Base-by-base conservation (phyloP, 2,888 invertebrate genomes). In the Drosophila kambysellisi region DNA sequence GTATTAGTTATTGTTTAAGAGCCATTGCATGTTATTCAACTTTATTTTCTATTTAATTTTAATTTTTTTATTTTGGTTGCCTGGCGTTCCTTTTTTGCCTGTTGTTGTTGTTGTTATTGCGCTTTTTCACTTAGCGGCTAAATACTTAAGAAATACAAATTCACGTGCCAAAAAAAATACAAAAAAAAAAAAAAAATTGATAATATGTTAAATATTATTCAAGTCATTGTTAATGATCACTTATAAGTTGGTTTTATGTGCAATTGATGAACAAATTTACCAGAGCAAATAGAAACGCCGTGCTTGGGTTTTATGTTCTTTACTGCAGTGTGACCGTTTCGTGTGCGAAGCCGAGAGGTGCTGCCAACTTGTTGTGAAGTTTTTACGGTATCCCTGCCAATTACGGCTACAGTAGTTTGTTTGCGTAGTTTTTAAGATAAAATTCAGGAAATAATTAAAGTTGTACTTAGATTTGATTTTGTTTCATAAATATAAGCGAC, bases 161-260 rank as follows among this genome's bases (percentile, higher is more conserved):
- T 85, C 89, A 86, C 85, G 87, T 86, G 86, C 80, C 51, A 84
- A 85, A 90, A 85, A 85, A 84, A 89, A 70, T 58, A 51, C 46
- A 74, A 70, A 87, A 87, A 74, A 88, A 85, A 79, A 75, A 63
- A 68, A 75, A 63, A 80, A 59, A 33, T n/a, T 60, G 57, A 9
- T 57, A 63, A 33, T 59, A 61, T 57, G 67, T 70, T 63, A 53
- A 57, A 58, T 53, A 68, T 77, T 79, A 78, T 83, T 84, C 72
- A 84, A 84, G 76, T 79, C 90, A 84, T 84, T 68, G 60, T 84
- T 17, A 72, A 57, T 74, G 67, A 56, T 60, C 79, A 79, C 79
- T 74, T 33, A 59, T 46, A 32, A 61, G 60, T 65, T 59, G 56
- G 43, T 32, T 53, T 25, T 25, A 46, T 46, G 51, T 66, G 39